These are phyloP conservation scores for Rhizomys pruinosus DNA, from an alignment of 2,113 vertebrate species.

Conservation along the genomic window DNA sequence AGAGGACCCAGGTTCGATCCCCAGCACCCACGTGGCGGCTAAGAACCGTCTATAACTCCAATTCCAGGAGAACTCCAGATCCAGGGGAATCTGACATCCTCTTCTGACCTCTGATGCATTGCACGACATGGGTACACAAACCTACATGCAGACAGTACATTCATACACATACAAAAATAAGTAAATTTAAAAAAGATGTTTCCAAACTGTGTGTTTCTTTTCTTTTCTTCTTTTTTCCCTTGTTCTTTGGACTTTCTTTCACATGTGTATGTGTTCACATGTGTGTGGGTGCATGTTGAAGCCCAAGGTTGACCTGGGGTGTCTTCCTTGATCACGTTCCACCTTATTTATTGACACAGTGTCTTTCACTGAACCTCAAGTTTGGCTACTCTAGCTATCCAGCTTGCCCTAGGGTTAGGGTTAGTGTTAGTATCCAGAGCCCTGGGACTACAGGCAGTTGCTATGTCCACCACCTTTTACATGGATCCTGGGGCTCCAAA, in stretches of 20 bases:
- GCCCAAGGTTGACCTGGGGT: not conserved
- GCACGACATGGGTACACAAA: too few species aligned
- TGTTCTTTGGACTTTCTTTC: too few species aligned
- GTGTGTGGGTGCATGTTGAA: not conserved
- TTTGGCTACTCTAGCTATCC: not conserved
- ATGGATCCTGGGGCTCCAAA: not conserved
- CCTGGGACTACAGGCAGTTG: not conserved
- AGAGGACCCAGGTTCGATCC: too few species aligned
- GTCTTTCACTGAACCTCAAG: not conserved
- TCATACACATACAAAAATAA: too few species aligned
- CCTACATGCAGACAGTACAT: too few species aligned
- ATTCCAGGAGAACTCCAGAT: too few species aligned
- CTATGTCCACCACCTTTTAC: not conserved
- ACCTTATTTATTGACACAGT: not conserved
- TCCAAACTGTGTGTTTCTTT: not conserved
- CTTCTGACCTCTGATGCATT: too few species aligned
- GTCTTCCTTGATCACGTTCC: not conserved
- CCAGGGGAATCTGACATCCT: too few species aligned
- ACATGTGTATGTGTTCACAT: not conserved
- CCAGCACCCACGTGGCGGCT: too few species aligned
- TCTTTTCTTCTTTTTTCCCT: not conserved
- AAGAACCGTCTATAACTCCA: too few species aligned
- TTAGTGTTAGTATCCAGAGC: not conserved
- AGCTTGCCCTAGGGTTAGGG: not conserved
- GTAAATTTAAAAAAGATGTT: too few species aligned